phyloP scores from a whole-genome alignment of 1,140 invertebrate species.

The Saxidomus purpurata region DNA sequence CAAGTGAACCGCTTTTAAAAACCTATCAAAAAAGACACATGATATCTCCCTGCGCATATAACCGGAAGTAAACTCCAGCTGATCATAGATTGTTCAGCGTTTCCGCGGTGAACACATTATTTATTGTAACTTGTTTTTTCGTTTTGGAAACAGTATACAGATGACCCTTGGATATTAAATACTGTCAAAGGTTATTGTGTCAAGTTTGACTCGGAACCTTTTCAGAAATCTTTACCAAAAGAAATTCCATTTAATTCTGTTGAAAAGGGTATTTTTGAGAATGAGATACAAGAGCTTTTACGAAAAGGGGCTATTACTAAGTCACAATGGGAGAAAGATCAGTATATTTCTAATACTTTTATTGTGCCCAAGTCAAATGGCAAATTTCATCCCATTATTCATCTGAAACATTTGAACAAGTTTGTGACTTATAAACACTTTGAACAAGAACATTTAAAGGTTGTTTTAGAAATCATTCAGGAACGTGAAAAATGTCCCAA shows the following conservation, averaged over 20 bases:
- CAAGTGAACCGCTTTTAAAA: no score
- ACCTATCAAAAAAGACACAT: no score
- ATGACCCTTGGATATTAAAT: slow-evolving; percentile 19
- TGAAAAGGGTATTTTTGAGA: background rate
- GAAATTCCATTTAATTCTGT: slow-evolving; percentile 3
- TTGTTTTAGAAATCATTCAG: slow-evolving; percentile 43
- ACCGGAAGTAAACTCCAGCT: no score
- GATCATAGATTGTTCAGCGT: no score
- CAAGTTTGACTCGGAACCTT: slow-evolving; percentile 3
- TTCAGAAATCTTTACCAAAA: background rate
- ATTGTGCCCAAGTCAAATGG: slow-evolving; percentile 65
- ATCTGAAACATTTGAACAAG: slow-evolving; percentile 64
- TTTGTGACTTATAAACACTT: slow-evolving; percentile 69
- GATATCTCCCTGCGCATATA: no score
- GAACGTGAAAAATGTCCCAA: background rate
- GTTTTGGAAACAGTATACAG: slow-evolving; percentile 22
- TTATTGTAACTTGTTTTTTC: no score
- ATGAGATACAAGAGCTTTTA: background rate
- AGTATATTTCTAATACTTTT: slow-evolving; percentile 70
- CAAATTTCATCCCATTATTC: slow-evolving; percentile 58
- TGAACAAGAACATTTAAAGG: slow-evolving; percentile 65
- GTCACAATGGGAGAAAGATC: slow-evolving; percentile 3
- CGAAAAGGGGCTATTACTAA: slow-evolving; percentile 30
- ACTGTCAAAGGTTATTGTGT: slow-evolving; percentile 1
- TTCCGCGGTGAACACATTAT: no score